These are phyloP conservation scores for Mythimna vitellina DNA, from an alignment of 2,888 invertebrate species.

Conservation along the genomic window DNA sequence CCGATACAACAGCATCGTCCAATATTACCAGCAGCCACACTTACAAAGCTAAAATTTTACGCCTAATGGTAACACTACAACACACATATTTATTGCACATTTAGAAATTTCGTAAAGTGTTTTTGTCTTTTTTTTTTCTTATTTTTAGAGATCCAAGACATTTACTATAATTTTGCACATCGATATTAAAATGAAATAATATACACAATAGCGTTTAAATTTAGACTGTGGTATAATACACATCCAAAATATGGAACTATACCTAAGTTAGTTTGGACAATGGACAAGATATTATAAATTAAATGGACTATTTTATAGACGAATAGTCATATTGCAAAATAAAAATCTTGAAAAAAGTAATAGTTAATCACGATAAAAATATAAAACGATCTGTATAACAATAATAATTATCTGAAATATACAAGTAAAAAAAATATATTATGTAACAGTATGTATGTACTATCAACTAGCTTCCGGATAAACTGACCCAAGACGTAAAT, in stretches of 20 bases:
- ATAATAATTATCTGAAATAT: slow-evolving; percentile 89
- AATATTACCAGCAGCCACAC: slow-evolving; percentile 74
- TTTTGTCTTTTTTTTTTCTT: slow-evolving; percentile 90
- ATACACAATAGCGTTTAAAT: slow-evolving; percentile 89
- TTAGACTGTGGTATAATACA: slow-evolving; percentile 89
- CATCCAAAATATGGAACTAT: slow-evolving; percentile 90
- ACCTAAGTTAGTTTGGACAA: slow-evolving; percentile 89
- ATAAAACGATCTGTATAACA: slow-evolving; percentile 88
- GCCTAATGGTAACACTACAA: slow-evolving; percentile 91
- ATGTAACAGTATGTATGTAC: slow-evolving; percentile 82
- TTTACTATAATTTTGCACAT: slow-evolving; percentile 91
- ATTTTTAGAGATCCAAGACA: slow-evolving; percentile 91
- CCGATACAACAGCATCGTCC: slow-evolving; percentile 69
- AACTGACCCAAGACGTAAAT: slow-evolving; percentile 72
- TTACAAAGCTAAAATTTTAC: slow-evolving; percentile 85
- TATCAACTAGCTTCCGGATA: slow-evolving; percentile 80
- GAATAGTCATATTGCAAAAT: slow-evolving; percentile 75
- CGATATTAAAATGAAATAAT: slow-evolving; percentile 88
- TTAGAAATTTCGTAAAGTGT: slow-evolving; percentile 91
- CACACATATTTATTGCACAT: slow-evolving; percentile 91
- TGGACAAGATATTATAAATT: slow-evolving; percentile 86
- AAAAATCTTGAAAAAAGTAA: slow-evolving; percentile 82
- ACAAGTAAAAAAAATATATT: slow-evolving; percentile 89
- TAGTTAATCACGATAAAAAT: slow-evolving; percentile 86
- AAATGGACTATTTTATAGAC: slow-evolving; percentile 84